Base-by-base conservation (phyloP, 2,113 vertebrate species). In the Cololabis saira region DNA sequence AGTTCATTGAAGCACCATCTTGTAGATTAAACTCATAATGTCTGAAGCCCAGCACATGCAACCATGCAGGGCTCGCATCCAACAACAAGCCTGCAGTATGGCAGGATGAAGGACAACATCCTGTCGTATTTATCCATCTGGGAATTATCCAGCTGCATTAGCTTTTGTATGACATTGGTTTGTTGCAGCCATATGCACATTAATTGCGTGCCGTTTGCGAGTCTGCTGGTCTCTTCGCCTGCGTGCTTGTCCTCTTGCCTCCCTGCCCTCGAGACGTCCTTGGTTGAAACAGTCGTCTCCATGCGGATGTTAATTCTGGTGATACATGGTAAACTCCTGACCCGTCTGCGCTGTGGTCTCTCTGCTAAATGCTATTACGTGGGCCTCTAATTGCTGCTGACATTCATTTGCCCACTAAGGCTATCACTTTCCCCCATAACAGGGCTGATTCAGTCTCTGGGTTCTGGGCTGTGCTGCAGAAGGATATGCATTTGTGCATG, bases 361-460 rank as follows among this genome's bases (percentile, higher is more conserved):
- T 86, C 80, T 81, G 80, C 64, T 75, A 72, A 54, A 84, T 61
- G 76, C 79, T 86, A 85, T 90, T 89, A 91, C 55, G 44, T 66
- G 41, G 71, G 77, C 81, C 86, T 90, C 87, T 93, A 92, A 93
- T 93, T 93, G 92, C 85, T 78, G 69, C 75, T 90, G 92, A 91
- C 90, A 85, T 92, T 92, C 85, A 91, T 91, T 91, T 90, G 91
- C 80, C 89, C 89, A 90, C 82, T 80, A 87, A 87, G 74, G 71
- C 81, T 87, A 84, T 81, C 88, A 67, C 82, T 74, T 90, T 91
- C 76, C 62, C 62, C 80, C 82, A 80, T 88, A 86, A 89, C 76
- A 82, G 51, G 50, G 60, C 49, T 50, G 43, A 78, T 76, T 69
- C 70, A 78, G 69, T 85, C 73, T 82, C 59, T 43, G 68, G 67